Evolutionary conservation across 2,888 invertebrate species (phyloP).

Genomic region (Heteropelma amictum): DNA sequence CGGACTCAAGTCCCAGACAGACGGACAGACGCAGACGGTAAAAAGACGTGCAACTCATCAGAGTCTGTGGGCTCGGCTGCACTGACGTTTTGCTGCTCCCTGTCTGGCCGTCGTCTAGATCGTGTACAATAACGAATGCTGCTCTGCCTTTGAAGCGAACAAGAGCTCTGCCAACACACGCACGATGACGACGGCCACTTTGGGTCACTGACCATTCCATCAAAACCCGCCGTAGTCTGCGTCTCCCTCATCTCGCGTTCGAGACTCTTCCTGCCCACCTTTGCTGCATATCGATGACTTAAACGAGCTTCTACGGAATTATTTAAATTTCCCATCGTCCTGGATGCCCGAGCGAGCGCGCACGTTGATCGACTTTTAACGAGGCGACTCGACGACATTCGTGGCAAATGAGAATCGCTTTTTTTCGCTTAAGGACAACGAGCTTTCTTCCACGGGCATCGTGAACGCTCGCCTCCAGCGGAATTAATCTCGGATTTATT

Average conservation of each 20-base stretch:
- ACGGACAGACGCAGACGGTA: conserved; percentile 40
- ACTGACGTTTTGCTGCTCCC: conserved; percentile 66
- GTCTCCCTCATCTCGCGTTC: conserved; percentile 34
- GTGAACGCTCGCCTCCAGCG: not conserved
- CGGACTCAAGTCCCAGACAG: conserved; percentile 53
- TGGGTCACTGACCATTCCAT: conserved; percentile 71
- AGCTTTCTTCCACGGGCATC: not conserved
- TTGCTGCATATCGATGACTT: conserved; percentile 48
- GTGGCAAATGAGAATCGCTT: not conserved
- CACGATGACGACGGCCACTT: no score
- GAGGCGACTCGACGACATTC: not conserved
- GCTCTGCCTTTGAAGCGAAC: conserved; percentile 66
- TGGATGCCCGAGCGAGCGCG: not conserved
- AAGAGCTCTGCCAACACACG: conserved; percentile 59
- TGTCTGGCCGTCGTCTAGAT: conserved; percentile 74
- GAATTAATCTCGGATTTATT: not conserved
- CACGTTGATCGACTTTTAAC: conserved; percentile 21
- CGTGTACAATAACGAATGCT: conserved; percentile 70
- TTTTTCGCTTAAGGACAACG: conserved; percentile 1
- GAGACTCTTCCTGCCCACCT: conserved; percentile 37
- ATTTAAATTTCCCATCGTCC: conserved; percentile 27
- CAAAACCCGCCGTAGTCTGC: conserved; percentile 36
- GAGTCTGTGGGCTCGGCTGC: conserved; percentile 62
- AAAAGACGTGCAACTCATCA: conserved; percentile 36
- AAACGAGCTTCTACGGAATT: conserved; percentile 39